Conservation (phyloP, 2,888 invertebrate species). For the Parnassius orleans region DNA sequence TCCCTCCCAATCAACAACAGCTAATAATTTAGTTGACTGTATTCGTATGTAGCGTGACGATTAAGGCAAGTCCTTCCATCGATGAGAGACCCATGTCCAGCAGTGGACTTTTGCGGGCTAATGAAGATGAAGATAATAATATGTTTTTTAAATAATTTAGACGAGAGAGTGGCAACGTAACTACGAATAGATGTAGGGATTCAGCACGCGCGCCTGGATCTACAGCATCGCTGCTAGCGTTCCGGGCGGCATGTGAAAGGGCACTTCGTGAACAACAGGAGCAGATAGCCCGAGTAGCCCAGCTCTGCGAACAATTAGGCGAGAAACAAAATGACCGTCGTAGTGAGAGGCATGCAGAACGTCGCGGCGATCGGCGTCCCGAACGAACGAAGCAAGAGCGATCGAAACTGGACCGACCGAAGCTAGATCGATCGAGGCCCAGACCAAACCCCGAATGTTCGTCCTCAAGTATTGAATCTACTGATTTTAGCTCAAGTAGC, state of each 20-base stretch:
- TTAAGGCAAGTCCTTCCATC: no score
- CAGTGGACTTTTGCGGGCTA: no score
- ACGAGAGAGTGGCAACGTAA: constrained; percentile 28
- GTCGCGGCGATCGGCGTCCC: constrained; percentile 16
- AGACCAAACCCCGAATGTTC: constrained; percentile 16
- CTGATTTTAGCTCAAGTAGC: constrained; percentile 50
- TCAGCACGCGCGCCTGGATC: constrained; percentile 34
- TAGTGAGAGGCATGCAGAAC: constrained; percentile 12
- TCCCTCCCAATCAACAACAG: no score
- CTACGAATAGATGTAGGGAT: constrained; percentile 25
- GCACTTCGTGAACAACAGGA: constrained; percentile 59
- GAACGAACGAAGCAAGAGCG: constrained; percentile 17
- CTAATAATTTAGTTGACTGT: no score
- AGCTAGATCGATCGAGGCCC: constrained; percentile 10
- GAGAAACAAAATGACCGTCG: constrained; percentile 33
- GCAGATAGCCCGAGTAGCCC: constrained; percentile 55
- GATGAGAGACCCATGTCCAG: no score
- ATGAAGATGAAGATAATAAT: no score
- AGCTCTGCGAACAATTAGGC: constrained; percentile 57
- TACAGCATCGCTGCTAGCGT: constrained; percentile 50
- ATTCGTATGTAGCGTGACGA: no score
- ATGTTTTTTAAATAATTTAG: constrained; percentile 15
- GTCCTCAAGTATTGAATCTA: constrained; percentile 36
- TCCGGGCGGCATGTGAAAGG: constrained; percentile 54
- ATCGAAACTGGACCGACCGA: constrained; percentile 14